These are phyloP conservation scores for Lycocerus yunnanus DNA, from an alignment of 2,888 invertebrate species.

Conservation along the genomic window DNA sequence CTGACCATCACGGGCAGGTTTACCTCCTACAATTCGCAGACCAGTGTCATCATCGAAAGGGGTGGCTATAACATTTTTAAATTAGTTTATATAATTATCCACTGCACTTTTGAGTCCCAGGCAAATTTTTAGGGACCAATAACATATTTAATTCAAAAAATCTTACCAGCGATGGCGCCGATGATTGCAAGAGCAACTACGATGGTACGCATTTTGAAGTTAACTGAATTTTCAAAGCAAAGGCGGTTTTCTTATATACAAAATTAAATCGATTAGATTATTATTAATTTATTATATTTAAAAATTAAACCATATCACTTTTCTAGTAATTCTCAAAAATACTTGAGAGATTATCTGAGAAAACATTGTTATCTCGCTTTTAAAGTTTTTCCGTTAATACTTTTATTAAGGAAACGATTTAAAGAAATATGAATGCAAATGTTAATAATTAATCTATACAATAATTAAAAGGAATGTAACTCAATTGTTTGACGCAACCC, in stretches of 20 bases:
- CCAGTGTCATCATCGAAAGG: background rate
- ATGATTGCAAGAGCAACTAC: background rate
- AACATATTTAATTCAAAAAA: too few relatives aligned
- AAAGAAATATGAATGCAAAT: too few relatives aligned
- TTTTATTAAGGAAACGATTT: too few relatives aligned
- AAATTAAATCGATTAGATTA: background rate
- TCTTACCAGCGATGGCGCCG: background rate
- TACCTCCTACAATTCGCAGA: conserved; percentile 56
- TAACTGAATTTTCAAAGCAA: background rate
- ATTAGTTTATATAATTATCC: background rate
- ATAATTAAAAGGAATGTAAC: too few relatives aligned
- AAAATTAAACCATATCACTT: background rate
- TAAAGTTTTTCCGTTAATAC: too few relatives aligned
- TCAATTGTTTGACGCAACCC: too few relatives aligned
- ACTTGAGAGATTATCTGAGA: background rate
- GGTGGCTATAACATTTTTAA: background rate
- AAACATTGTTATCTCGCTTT: background rate
- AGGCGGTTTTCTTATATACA: background rate
- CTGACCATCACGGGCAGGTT: conserved; percentile 50
- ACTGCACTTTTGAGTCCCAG: too few relatives aligned
- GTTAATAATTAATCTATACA: too few relatives aligned
- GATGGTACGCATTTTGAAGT: background rate
- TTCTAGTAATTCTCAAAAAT: background rate
- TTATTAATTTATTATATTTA: background rate
- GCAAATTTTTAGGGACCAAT: too few relatives aligned